A percentile compares a stretch with the other conserved stretches of the same genome.
Conservation (phyloP, 37 sponge, comb jelly and placozoan genomes). For the Hormiphora californensis region DNA sequence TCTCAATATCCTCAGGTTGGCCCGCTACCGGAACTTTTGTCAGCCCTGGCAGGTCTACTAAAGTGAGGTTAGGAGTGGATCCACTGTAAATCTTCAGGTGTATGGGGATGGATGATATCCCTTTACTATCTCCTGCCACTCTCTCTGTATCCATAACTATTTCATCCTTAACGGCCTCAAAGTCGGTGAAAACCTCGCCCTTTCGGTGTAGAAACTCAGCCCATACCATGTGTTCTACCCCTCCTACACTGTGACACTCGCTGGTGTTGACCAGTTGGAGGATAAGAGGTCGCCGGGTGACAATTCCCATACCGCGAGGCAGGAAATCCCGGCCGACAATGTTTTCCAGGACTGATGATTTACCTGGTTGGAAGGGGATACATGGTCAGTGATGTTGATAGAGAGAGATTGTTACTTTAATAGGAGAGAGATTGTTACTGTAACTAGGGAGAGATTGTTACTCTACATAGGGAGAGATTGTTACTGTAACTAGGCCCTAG, state of each 20-base stretch:
- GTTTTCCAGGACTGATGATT: constrained; percentile 96
- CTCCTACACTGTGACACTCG: constrained; percentile 51
- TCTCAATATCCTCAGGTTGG: constrained; percentile 96
- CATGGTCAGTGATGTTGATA: neutral
- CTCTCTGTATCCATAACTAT: constrained; percentile 24
- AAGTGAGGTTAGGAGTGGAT: constrained; percentile 86
- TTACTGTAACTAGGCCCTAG: neutral
- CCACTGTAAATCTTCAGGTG: constrained; percentile 83
- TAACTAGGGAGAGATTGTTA: too few relatives aligned
- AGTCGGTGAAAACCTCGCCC: constrained; percentile 57
- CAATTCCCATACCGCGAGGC: constrained; percentile 88
- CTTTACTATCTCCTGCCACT: constrained; percentile 55
- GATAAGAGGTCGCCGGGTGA: constrained; percentile 88
- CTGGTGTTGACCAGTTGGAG: constrained; percentile 81
- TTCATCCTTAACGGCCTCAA: constrained; percentile 9
- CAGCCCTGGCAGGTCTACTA: constrained; percentile 94
- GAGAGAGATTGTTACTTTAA: too few relatives aligned
- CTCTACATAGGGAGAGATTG: constrained; percentile 5
- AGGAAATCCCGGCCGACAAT: constrained; percentile 92
- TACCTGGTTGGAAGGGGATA: too few relatives aligned
- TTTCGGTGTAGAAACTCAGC: constrained; percentile 77
- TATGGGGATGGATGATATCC: constrained; percentile 78
- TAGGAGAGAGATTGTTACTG: too few relatives aligned
- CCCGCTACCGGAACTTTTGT: constrained; percentile 98
- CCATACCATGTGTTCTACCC: constrained; percentile 73